Conservation (phyloP, 2,113 vertebrate species). For the Australoheros scitulus region DNA sequence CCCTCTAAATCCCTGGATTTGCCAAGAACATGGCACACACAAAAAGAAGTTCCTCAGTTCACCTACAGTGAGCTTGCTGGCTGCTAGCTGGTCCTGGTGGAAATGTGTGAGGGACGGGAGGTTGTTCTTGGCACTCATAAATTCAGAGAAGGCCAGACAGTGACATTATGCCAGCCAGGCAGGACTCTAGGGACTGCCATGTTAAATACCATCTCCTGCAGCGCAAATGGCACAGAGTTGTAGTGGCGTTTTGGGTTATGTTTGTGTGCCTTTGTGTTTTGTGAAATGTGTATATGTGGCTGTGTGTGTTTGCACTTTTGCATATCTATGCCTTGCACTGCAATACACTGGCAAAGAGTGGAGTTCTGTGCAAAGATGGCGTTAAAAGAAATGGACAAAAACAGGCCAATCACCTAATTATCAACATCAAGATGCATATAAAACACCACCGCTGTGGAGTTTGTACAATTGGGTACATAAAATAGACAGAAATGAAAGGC, state of each 20-base stretch:
- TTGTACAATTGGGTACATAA: background rate
- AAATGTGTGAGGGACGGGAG: conserved; percentile 32
- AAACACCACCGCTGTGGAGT: background rate
- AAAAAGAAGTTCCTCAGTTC: conserved; percentile 42
- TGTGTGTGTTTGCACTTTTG: conserved; percentile 2
- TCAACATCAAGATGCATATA: conserved; percentile 42
- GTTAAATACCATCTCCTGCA: conserved; percentile 76
- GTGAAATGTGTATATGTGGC: conserved; percentile 21
- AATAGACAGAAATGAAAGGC: background rate
- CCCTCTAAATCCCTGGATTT: conserved; percentile 6
- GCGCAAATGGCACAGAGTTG: conserved; percentile 67
- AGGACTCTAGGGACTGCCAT: conserved; percentile 49
- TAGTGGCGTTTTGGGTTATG: conserved; percentile 35
- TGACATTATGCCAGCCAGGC: conserved; percentile 70
- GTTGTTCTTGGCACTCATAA: conserved; percentile 63
- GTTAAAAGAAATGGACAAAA: conserved; percentile 43
- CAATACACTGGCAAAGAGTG: conserved; percentile 28
- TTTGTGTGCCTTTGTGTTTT: conserved; percentile 26
- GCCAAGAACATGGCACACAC: conserved; percentile 16
- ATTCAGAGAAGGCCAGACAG: conserved; percentile 70
- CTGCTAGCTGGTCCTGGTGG: conserved; percentile 44
- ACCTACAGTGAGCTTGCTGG: conserved; percentile 28
- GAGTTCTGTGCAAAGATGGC: conserved; percentile 23
- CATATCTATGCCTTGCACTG: conserved; percentile 14
- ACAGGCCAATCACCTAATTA: conserved; percentile 59